Conservation (phyloP, 2,797 vertebrate genomes). For the Hylomyscus alleni region DNA sequence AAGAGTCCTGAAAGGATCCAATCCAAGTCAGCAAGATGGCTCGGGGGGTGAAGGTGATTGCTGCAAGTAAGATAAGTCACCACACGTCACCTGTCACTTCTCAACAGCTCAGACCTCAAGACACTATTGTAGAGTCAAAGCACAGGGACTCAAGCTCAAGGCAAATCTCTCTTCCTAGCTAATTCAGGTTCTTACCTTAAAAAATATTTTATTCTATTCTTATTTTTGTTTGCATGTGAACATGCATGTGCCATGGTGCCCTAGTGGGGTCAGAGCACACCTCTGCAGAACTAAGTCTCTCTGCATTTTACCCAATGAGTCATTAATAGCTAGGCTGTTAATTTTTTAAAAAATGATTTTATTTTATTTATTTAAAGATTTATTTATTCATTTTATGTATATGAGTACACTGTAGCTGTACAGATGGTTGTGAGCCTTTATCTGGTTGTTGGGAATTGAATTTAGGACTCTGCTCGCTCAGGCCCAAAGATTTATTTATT, state of each 20-base stretch:
- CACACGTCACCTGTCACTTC: no score
- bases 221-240: not conserved
- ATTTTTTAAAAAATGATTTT: not conserved
- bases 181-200: not conserved
- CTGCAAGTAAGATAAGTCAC: not conserved
- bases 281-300: not conserved
- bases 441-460: no score
- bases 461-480: no score
- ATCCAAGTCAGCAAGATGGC: not conserved
- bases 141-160: not conserved
- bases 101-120: not conserved
- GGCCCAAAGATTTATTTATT: no score
- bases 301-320: not conserved
- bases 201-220: not conserved
- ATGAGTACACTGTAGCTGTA: no score
- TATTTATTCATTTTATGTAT: no score
- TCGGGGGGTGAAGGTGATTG: not conserved
- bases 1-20: not conserved
- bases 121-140: not conserved
- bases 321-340: not conserved
- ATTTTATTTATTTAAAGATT: no score
- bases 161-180: slow-evolving; percentile 20
- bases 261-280: not conserved
- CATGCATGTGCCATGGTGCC: no score
- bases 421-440: no score